Evolutionary conservation across 1,140 invertebrate genomes (phyloP), one percentile per base, ranked within the genome.

Genomic region (Orchesella cincta): DNA sequence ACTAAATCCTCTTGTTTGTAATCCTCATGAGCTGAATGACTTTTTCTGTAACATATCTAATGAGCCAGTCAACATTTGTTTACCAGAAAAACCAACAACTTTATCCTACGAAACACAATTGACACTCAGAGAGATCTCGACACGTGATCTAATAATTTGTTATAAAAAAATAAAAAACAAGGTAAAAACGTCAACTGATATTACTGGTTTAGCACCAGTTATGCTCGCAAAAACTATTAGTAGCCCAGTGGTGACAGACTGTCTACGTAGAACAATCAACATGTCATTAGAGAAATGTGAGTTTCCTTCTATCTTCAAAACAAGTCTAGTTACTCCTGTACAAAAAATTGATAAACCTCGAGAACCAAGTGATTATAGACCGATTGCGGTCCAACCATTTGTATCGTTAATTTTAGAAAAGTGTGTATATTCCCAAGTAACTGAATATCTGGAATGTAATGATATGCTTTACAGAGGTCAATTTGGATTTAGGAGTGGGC

Each of bases 401-500:
- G 3, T 71, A 31, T 71, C 67, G 18, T 8, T 31, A 5, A 5
- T 71, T 3, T 14, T 71, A 31, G 67, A 71, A 23, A 71, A 71
- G 31, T 71, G 67, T 71, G 67, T 29, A 14, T 29, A 71, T 33
- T 5, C 18, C 18, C 67, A 71, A 31, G 2, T 71, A 2, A 36
- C 31, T 8, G 31, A 71, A 18, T 71, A 71, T 23, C 31, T 71
- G 67, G 23, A 31, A 3, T 8, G 31, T 14, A 71, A 73, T 46
- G 39, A 35, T 34, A 46, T 77, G 23, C 26, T 77, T 12, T 67
- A 34, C 26, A 31, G 39, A 0, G 5, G 36, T 1, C 76, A 77
- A 35, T 77, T 77, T 74, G 76, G 77, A 3, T 78, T 78, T n/a
- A 28, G 77, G 1, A 36, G 46, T 29, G 67, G 67, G 0, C 70